These are phyloP conservation scores for Lasioglossum malachurum DNA, from an alignment of 2,888 invertebrate genomes.

Conservation along the genomic window DNA sequence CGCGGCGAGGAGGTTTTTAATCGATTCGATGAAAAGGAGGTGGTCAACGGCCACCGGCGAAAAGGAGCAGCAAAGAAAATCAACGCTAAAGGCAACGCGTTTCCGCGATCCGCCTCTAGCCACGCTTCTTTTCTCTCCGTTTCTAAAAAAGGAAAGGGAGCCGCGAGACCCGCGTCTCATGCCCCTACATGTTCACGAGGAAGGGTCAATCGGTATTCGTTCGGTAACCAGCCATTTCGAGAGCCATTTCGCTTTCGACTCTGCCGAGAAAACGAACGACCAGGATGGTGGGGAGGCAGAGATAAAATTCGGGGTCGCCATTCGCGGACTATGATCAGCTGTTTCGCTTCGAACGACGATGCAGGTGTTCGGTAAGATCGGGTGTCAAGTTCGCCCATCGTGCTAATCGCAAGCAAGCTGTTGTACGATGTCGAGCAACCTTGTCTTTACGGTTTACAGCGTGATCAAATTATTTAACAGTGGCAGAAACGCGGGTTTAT, in stretches of 20 bases:
- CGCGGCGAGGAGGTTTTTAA: conserved; percentile 51
- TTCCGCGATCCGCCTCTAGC: conserved; percentile 65
- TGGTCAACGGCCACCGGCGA: conserved; percentile 68
- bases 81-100: conserved; percentile 76
- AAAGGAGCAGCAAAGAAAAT: conserved; percentile 72
- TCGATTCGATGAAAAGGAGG: conserved; percentile 70
- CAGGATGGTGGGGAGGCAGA: background rate
- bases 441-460: background rate
- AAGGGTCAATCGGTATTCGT: background rate
- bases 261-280: background rate
- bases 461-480: conserved; percentile 9
- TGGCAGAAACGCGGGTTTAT: conserved; percentile 65
- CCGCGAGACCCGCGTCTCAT: conserved; percentile 27
- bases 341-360: conserved; percentile 45
- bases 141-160: conserved; percentile 68
- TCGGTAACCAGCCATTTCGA: background rate
- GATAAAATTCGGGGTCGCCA: conserved; percentile 13
- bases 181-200: conserved; percentile 36
- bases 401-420: conserved; percentile 45
- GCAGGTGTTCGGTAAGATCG: background rate
- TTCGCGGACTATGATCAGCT: conserved; percentile 42
- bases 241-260: background rate
- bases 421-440: conserved; percentile 56
- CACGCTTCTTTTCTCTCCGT: conserved; percentile 50
- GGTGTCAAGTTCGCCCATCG: conserved; percentile 37